Evolutionary conservation across 2,797 vertebrate species (phyloP).

Genomic region (Catamblyrhynchus diadema): DNA sequence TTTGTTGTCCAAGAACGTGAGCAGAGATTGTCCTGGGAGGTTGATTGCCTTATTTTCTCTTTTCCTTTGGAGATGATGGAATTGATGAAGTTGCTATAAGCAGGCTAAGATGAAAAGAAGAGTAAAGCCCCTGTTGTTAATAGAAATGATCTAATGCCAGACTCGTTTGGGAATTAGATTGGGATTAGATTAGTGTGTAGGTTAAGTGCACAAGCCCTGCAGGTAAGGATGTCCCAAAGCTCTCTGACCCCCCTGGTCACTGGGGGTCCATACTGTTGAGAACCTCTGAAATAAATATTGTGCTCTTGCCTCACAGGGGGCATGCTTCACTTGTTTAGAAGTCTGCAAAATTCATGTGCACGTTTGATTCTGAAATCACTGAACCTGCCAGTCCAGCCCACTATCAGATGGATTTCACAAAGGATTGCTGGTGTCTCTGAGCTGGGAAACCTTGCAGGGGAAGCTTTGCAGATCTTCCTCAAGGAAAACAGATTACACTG

Average conservation of each 20-base stretch:
- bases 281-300: neutral
- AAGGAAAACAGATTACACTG: neutral
- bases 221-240: neutral
- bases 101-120: neutral
- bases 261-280: neutral
- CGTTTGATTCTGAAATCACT: neutral
- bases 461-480: neutral
- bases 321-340: neutral
- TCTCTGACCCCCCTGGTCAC: neutral
- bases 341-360: neutral
- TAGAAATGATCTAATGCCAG: neutral
- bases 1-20: neutral
- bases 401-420: neutral
- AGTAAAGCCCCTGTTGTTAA: neutral
- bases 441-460: neutral
- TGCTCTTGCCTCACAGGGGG: neutral
- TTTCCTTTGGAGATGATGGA: neutral
- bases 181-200: neutral
- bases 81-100: neutral
- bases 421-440: neutral
- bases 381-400: neutral
- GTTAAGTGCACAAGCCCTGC: neutral
- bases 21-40: neutral
- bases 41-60: constrained; percentile 6
- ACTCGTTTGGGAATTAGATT: neutral